Conservation (phyloP, 2,113 vertebrate genomes). For the Bufo bufo region DNA sequence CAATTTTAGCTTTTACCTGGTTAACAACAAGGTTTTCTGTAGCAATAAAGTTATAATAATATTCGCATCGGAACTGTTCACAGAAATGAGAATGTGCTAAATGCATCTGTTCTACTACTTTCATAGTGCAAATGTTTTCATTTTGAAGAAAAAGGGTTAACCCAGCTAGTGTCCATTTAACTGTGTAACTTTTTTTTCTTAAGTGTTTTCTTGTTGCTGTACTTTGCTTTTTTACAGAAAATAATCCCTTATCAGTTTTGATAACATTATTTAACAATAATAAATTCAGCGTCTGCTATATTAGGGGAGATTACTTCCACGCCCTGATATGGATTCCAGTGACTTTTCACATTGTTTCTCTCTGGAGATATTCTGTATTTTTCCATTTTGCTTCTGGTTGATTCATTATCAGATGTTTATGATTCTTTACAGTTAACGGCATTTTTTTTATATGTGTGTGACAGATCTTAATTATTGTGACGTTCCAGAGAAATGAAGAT, state of each 20-base stretch:
- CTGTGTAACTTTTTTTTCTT: slow-evolving; percentile 49
- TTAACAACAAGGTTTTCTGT: no score
- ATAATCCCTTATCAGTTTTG: slow-evolving; percentile 72
- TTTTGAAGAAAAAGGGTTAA: no score
- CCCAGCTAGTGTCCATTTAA: background rate
- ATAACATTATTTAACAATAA: slow-evolving; percentile 72
- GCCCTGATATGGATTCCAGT: slow-evolving; percentile 68
- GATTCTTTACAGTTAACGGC: slow-evolving; percentile 24
- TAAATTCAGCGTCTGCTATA: slow-evolving; percentile 73
- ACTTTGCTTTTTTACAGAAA: slow-evolving; percentile 66
- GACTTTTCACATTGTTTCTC: slow-evolving; percentile 41
- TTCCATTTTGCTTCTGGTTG: slow-evolving; percentile 42
- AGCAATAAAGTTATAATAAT: no score
- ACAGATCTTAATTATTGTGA: slow-evolving; percentile 45
- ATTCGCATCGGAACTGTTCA: no score
- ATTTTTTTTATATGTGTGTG: slow-evolving; percentile 21
- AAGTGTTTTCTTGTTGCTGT: slow-evolving; percentile 55
- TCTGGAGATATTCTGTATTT: slow-evolving; percentile 26
- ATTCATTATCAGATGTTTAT: slow-evolving; percentile 45
- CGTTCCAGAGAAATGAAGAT: slow-evolving; percentile 28
- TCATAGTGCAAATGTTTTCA: no score
- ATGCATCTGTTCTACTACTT: no score
- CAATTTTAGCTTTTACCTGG: no score
- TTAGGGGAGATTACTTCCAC: slow-evolving; percentile 74
- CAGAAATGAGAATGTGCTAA: no score